Evolutionary conservation across 2,888 invertebrate genomes (phyloP).

Genomic region (Strigamia transsilvanica): DNA sequence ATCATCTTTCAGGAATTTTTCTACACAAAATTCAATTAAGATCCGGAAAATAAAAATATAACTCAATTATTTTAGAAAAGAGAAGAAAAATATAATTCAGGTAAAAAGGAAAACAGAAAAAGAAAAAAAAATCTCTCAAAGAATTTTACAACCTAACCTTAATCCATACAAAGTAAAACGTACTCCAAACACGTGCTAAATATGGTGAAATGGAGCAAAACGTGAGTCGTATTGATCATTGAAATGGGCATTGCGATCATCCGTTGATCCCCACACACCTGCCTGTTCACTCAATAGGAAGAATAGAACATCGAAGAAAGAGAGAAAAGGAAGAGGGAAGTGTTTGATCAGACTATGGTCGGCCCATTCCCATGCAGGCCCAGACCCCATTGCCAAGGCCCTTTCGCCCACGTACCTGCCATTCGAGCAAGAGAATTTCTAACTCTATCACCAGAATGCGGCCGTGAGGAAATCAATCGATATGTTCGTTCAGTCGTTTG

Average conservation of each 20-base stretch:
- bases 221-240: conserved; percentile 44
- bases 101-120: background rate
- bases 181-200: conserved; percentile 42
- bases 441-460: conserved; percentile 39
- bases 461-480: conserved; percentile 44
- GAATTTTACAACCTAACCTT: conserved; percentile 31
- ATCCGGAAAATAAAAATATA: background rate
- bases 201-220: conserved; percentile 44
- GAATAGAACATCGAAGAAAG: conserved; percentile 31
- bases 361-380: conserved; percentile 41
- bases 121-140: background rate
- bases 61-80: background rate
- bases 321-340: conserved; percentile 17
- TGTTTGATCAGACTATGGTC: conserved; percentile 32
- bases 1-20: background rate
- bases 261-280: conserved; percentile 39
- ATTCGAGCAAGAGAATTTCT: conserved; percentile 40
- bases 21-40: background rate
- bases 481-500: conserved; percentile 34
- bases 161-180: conserved; percentile 44
- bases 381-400: conserved; percentile 41
- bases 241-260: conserved; percentile 40
- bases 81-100: background rate
- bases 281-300: conserved; percentile 42
- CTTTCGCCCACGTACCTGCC: conserved; percentile 42